A percentile compares a stretch with the other conserved stretches of the same genome.
Conservation (phyloP, 2,113 vertebrate species). For the Mionectes macconnelli region DNA sequence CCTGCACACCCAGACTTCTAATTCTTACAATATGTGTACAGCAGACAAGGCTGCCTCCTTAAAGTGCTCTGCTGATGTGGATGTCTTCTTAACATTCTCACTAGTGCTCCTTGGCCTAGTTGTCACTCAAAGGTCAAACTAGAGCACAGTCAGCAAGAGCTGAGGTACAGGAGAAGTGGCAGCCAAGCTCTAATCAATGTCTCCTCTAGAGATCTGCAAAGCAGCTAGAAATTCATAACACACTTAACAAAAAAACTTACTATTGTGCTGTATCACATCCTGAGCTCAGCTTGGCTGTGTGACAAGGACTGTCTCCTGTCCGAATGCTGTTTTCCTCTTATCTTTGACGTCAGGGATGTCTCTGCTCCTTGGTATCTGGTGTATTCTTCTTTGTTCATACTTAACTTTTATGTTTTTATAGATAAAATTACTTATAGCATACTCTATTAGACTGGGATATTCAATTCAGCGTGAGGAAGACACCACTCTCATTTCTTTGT, state of each 20-base stretch:
- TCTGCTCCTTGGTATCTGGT: neutral
- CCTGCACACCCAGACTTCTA: neutral
- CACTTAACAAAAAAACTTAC: neutral
- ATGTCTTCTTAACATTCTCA: neutral
- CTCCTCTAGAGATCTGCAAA: conserved; percentile 7
- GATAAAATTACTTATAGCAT: neutral
- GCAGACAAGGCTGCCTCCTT: neutral
- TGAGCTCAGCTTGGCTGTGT: neutral
- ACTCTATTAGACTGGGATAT: neutral
- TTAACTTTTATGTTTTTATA: neutral
- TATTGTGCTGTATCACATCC: neutral
- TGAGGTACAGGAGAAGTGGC: neutral
- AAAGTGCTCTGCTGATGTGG: neutral
- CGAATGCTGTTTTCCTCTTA: neutral
- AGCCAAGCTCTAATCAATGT: neutral
- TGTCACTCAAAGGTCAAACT: neutral
- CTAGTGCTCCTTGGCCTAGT: neutral
- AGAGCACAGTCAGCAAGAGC: neutral
- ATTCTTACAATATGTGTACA: neutral
- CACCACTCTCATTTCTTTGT: neutral
- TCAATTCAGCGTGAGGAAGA: neutral
- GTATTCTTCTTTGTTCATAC: neutral
- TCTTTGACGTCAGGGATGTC: neutral
- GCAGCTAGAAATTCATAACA: neutral
- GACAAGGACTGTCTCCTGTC: neutral